Evolutionary conservation across 1,140 invertebrate species (phyloP).

Genomic region (Zaprionus camerounensis): DNA sequence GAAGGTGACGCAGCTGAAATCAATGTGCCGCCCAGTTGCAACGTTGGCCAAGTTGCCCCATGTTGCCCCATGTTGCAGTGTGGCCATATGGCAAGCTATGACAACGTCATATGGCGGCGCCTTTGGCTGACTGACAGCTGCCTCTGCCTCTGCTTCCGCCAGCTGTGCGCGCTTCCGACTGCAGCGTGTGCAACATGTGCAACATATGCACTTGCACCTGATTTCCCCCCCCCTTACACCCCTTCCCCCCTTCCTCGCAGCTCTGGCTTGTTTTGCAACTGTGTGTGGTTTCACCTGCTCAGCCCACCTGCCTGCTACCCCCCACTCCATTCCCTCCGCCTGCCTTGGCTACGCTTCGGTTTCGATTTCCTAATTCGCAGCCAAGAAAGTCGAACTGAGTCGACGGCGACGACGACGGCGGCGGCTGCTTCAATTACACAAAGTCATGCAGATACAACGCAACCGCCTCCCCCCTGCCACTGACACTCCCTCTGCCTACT

Average conservation of each 20-base stretch:
- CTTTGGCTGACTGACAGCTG: conserved; percentile 34
- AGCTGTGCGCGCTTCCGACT: conserved; percentile 55
- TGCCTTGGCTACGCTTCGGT: conserved; percentile 51
- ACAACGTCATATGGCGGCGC: conserved; percentile 11
- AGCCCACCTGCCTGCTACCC: background rate
- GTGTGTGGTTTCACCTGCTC: conserved; percentile 40
- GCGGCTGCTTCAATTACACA: conserved; percentile 78
- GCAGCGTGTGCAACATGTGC: conserved; percentile 23
- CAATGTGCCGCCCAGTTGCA: conserved; percentile 56
- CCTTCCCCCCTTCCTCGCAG: background rate
- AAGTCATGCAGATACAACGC: conserved; percentile 60
- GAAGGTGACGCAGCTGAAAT: conserved; percentile 77
- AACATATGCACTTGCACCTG: conserved; percentile 53
- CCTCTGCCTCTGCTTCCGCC: conserved; percentile 29
- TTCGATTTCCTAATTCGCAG: conserved; percentile 80
- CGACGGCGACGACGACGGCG: background rate
- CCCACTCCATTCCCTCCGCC: background rate
- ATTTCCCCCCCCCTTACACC: background rate
- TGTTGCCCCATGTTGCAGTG: background rate
- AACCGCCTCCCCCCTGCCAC: background rate
- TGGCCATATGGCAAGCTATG: background rate
- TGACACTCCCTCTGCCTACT: background rate
- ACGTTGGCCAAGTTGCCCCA: background rate
- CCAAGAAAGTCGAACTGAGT: conserved; percentile 46
- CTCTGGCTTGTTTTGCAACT: background rate